Percentiles rank a stretch among this genome's conserved stretches.
phyloP scores from a whole-genome alignment of 2,797 vertebrate species.

The Miichthys miiuy region DNA sequence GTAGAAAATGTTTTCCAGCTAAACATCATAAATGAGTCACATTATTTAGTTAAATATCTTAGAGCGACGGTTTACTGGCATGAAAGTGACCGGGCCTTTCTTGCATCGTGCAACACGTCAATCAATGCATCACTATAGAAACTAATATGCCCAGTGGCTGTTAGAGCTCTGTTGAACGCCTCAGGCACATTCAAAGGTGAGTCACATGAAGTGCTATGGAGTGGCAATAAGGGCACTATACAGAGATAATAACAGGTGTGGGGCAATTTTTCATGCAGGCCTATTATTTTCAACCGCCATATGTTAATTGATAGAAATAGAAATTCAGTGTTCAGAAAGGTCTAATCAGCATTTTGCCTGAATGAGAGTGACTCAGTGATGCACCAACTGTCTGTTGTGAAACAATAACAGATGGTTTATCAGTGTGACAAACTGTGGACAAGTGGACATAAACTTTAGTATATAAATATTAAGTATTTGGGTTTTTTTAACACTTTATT shows the following conservation, averaged over 20 bases:
- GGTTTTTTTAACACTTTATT: too few species aligned
- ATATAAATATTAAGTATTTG: too few species aligned
- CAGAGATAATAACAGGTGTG: constrained; percentile 7
- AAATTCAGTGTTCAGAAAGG: constrained; percentile 21
- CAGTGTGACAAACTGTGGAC: constrained; percentile 1
- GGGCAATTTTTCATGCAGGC: not conserved
- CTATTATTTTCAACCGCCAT: not conserved
- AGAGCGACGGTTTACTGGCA: not conserved
- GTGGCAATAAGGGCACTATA: not conserved
- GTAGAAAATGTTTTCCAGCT: not conserved
- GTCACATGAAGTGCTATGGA: not conserved
- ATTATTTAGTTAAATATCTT: not conserved
- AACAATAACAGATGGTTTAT: constrained; percentile 10
- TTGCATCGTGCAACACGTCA: constrained; percentile 5
- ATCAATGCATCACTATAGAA: constrained; percentile 32
- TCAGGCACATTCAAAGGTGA: not conserved
- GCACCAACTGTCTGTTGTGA: constrained; percentile 14
- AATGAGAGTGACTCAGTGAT: constrained; percentile 34
- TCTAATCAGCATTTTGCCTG: constrained; percentile 33
- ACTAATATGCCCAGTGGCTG: constrained; percentile 8
- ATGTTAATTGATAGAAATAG: not conserved
- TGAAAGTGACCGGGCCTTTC: not conserved
- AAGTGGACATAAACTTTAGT: not conserved
- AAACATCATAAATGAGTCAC: not conserved
- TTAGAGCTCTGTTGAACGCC: not conserved